phyloP scores from a whole-genome alignment of 2,113 vertebrate genomes.

The Cololabis saira region DNA sequence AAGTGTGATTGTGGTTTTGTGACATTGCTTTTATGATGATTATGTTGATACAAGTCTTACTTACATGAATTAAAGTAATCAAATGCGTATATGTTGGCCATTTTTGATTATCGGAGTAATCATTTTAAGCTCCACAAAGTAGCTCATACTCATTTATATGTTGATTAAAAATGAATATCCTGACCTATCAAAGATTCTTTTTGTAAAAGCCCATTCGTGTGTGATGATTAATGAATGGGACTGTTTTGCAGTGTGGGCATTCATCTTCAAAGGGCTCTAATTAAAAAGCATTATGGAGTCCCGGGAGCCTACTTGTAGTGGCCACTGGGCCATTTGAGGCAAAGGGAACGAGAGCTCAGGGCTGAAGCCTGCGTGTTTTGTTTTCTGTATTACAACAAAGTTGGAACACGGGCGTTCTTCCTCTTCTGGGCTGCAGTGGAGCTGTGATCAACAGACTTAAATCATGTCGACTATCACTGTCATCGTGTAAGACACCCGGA shows the following conservation, averaged over 20 bases:
- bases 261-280: slow-evolving; percentile 63
- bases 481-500: slow-evolving; percentile 8
- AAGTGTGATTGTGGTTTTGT: slow-evolving; percentile 62
- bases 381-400: slow-evolving; percentile 16
- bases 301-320: slow-evolving; percentile 38
- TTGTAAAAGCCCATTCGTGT: slow-evolving; percentile 45
- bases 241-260: slow-evolving; percentile 62
- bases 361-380: slow-evolving; percentile 24
- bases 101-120: slow-evolving; percentile 45
- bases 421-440: neutral
- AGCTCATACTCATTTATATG: slow-evolving; percentile 39
- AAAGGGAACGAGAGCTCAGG: slow-evolving; percentile 12
- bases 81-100: slow-evolving; percentile 45
- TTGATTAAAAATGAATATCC: slow-evolving; percentile 58
- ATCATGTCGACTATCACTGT: slow-evolving; percentile 3
- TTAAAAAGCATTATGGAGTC: slow-evolving; percentile 58
- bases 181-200: slow-evolving; percentile 58
- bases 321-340: slow-evolving; percentile 43
- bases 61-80: slow-evolving; percentile 62
- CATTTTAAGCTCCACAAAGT: slow-evolving; percentile 44
- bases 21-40: slow-evolving; percentile 75
- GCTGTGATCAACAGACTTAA: slow-evolving; percentile 23
- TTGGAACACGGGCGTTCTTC: neutral
- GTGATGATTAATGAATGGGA: slow-evolving; percentile 65
- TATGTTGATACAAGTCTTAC: slow-evolving; percentile 63